phyloP scores from a whole-genome alignment of 2,888 invertebrate species.

The Leuctra nigra region DNA sequence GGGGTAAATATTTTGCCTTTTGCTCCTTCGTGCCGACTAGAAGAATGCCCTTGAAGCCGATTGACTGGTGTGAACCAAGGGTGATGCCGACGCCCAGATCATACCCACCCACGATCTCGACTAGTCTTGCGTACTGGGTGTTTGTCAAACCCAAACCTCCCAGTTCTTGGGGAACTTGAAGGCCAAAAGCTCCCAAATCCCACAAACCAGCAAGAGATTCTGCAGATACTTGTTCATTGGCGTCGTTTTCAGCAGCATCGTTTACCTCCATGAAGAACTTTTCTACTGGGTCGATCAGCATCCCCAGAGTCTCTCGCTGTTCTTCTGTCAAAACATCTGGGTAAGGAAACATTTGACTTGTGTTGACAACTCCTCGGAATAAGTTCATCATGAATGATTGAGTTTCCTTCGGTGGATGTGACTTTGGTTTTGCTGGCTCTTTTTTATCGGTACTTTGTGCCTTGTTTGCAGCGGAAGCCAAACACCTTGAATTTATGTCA shows the following conservation, averaged over 20 bases:
- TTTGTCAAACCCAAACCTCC: constrained; percentile 86
- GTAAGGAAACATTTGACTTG: constrained; percentile 88
- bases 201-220: constrained; percentile 70
- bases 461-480: constrained; percentile 27
- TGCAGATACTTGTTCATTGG: constrained; percentile 64
- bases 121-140: constrained; percentile 89
- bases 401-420: constrained; percentile 49
- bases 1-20: constrained; percentile 86
- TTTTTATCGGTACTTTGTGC: no score
- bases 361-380: constrained; percentile 78
- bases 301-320: constrained; percentile 72
- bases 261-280: constrained; percentile 79
- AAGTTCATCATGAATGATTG: constrained; percentile 91
- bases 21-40: constrained; percentile 85
- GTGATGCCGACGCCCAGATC: constrained; percentile 93
- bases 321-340: constrained; percentile 80
- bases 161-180: constrained; percentile 78
- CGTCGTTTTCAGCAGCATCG: constrained; percentile 83
- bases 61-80: constrained; percentile 95
- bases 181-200: constrained; percentile 89
- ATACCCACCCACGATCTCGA: constrained; percentile 86
- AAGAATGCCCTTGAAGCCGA: constrained; percentile 91
- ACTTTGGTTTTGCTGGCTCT: constrained; percentile 29
- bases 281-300: constrained; percentile 75
- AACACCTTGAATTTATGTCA: no score